Evolutionary conservation across 2,113 vertebrate genomes (phyloP).

Genomic region (Anseranas semipalmata): DNA sequence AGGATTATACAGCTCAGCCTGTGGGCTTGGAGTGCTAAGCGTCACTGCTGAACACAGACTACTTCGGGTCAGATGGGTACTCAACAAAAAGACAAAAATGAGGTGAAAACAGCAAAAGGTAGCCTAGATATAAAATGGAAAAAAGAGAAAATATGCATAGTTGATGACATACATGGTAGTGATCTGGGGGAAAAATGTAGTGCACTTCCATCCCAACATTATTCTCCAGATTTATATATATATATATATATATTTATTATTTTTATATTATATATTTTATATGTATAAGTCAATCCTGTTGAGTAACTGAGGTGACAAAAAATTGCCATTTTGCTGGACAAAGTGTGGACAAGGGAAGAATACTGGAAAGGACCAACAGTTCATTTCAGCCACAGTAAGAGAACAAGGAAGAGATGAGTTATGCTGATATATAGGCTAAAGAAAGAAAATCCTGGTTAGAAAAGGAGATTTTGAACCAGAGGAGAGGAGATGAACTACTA

Average conservation of each 20-base stretch:
- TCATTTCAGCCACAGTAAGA: neutral
- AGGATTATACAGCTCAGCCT: neutral
- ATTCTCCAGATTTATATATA: neutral
- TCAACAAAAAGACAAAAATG: neutral
- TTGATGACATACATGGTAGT: neutral
- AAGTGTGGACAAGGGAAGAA: neutral
- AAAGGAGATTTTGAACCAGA: neutral
- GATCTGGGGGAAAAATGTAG: neutral
- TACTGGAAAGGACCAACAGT: neutral
- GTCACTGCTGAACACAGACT: neutral
- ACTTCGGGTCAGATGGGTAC: neutral
- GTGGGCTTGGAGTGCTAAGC: neutral
- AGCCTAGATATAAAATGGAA: neutral
- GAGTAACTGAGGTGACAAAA: neutral
- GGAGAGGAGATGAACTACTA: neutral
- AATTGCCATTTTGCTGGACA: neutral
- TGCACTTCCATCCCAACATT: neutral
- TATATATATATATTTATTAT: no score
- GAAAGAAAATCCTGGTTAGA: neutral
- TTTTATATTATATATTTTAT: no score
- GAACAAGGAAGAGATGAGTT: neutral
- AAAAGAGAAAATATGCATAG: neutral
- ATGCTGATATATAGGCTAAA: neutral
- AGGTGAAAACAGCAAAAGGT: neutral
- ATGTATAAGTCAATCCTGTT: neutral